Evolutionary conservation across 1,140 invertebrate genomes (phyloP), one percentile per base, ranked within the genome.

Genomic region (Phthorimaea operculella): DNA sequence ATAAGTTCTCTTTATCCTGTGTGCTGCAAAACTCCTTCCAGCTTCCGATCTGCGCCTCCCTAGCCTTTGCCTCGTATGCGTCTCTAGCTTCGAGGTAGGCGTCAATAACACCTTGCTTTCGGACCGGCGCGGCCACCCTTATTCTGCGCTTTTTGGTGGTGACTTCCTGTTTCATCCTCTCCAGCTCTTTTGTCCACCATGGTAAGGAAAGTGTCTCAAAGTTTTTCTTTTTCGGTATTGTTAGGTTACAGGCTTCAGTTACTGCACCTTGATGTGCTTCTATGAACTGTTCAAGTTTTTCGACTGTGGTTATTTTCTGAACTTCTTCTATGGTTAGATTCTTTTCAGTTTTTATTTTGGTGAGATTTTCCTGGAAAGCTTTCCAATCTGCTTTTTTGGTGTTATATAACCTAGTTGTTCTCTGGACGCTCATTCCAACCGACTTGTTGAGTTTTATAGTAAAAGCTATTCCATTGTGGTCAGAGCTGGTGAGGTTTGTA

Each of bases 191-290:
- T 10, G 36, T 12, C 53, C 45, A 55, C 54, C 54, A 55, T 4
- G 54, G 45, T 39, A 34, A 21, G 52, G 15, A 47, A 9, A 17
- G 17, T 55, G 16, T 52, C 42, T 51, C 17, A 15, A 48, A 47
- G 2, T 8, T 17, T 34, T 42, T 59, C n/a, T 33, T 63, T 63
- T 45, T 34, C 49, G 58, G 56, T 57, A 69, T 44, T 55, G 33
- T 17, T 33, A 15, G 1, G 52, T 44, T 2, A 56, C 66, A 55
- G 28, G 50, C 18, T 21, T 47, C 7, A n/a, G 1, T 49, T 51
- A 10, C 34, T 10, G 17, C 49, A 51, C 33, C 51, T 21, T 6
- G 47, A n/a, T 28, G 33, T 47, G 54, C 56, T 18, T 45, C 47
- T 9, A 53, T 57, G 4, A 45, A 42, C 12, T 50, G 4, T 0